Evolutionary conservation across 2,113 vertebrate species (phyloP).

Genomic region (Pygoscelis antarcticus): DNA sequence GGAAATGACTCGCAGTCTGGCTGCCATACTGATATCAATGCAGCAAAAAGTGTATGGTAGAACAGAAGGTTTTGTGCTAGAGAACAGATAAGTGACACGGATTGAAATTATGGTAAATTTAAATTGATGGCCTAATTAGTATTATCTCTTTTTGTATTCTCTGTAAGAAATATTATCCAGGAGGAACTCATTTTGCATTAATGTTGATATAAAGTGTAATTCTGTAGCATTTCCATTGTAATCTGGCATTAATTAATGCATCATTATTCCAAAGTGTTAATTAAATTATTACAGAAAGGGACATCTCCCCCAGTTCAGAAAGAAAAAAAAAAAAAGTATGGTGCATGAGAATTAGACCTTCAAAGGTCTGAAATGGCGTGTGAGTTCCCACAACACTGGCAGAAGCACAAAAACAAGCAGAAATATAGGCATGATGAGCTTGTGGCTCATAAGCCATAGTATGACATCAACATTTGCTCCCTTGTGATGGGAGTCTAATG

Average conservation of each 20-base stretch:
- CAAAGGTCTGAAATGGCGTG: conserved; percentile 14
- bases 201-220: conserved; percentile 81
- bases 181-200: conserved; percentile 80
- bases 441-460: background rate
- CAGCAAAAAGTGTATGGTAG: conserved; percentile 23
- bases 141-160: conserved; percentile 82
- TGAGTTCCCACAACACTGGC: background rate
- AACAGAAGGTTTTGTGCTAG: conserved; percentile 69
- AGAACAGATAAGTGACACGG: conserved; percentile 78
- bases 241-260: conserved; percentile 83
- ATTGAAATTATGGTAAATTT: conserved; percentile 81
- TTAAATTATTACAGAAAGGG: conserved; percentile 80
- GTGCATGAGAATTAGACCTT: conserved; percentile 67
- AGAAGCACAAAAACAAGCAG: background rate
- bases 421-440: background rate
- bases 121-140: conserved; percentile 83
- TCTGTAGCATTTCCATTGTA: conserved; percentile 77
- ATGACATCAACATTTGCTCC: background rate
- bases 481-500: background rate
- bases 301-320: conserved; percentile 73
- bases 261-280: conserved; percentile 81
- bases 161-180: conserved; percentile 82
- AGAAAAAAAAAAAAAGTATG: conserved; percentile 26
- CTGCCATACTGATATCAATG: conserved; percentile 18
- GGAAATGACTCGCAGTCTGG: conserved; percentile 8